phyloP scores from a whole-genome alignment of 2,113 vertebrate species.

The Dipodomys ordii region DNA sequence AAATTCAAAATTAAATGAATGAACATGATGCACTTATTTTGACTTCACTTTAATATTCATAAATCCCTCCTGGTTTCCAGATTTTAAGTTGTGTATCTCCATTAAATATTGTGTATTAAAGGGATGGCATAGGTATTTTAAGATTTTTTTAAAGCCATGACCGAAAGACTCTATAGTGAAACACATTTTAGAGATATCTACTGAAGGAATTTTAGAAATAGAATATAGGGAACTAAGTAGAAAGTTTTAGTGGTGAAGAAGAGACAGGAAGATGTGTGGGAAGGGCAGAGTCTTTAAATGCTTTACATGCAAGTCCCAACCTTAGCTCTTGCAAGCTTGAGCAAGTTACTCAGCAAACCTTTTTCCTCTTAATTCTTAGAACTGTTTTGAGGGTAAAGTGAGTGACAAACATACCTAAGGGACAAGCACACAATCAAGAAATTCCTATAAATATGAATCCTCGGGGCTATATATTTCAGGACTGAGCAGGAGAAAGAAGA shows the following conservation, averaged over 20 bases:
- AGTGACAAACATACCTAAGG: not conserved
- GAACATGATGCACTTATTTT: slow-evolving; percentile 52
- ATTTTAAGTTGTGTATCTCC: slow-evolving; percentile 14
- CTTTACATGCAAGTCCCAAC: not conserved
- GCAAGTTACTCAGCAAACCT: not conserved
- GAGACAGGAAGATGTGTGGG: fast-evolving
- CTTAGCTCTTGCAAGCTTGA: not conserved
- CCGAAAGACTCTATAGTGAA: not conserved
- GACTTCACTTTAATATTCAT: slow-evolving; percentile 60
- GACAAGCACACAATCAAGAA: not conserved
- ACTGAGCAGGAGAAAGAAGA: not conserved
- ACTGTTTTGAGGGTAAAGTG: not conserved
- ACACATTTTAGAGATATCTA: not conserved
- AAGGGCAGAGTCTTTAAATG: not conserved
- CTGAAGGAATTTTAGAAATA: not conserved
- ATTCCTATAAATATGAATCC: not conserved
- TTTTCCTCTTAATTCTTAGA: not conserved
- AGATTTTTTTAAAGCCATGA: slow-evolving; percentile 51
- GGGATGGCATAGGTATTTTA: not conserved
- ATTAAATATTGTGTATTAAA: slow-evolving; percentile 34
- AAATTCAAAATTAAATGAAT: slow-evolving; percentile 59
- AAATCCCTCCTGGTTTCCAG: slow-evolving; percentile 43
- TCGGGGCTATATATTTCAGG: not conserved
- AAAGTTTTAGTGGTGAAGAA: not conserved
- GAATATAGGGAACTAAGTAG: not conserved